Evolutionary conservation across 2,113 vertebrate genomes (phyloP).

Genomic region (Nestor notabilis): DNA sequence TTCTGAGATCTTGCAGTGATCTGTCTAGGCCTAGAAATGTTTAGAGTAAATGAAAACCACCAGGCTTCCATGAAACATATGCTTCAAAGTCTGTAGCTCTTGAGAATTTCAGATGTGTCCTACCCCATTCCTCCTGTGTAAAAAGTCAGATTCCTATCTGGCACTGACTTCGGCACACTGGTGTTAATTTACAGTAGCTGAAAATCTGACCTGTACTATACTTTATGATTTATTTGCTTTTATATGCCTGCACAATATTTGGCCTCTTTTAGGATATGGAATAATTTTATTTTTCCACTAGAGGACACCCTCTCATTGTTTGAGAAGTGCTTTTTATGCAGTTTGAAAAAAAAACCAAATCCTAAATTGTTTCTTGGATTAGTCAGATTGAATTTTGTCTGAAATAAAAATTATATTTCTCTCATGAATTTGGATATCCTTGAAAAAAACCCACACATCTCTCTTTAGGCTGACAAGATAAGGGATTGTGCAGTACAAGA

Average conservation of each 20-base stretch:
- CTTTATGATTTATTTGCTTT: not conserved
- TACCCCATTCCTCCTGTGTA: not conserved
- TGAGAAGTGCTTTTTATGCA: not conserved
- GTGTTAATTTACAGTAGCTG: not conserved
- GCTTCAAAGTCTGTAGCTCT: not conserved
- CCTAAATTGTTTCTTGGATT: not conserved
- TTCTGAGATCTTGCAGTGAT: not conserved
- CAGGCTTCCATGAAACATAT: not conserved
- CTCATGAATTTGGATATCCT: not conserved
- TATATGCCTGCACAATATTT: not conserved
- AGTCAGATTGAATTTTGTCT: not conserved
- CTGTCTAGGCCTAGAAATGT: not conserved
- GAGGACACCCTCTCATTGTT: slow-evolving; percentile 60
- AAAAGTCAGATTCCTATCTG: not conserved
- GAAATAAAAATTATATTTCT: not conserved
- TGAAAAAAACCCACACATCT: not conserved
- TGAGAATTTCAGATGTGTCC: not conserved
- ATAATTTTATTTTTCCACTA: slow-evolving; percentile 38
- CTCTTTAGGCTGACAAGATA: not conserved
- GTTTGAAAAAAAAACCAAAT: not conserved
- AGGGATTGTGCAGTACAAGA: not conserved
- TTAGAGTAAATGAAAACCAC: not conserved
- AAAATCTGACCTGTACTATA: not conserved
- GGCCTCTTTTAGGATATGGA: not conserved
- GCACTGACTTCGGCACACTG: not conserved